phyloP scores from a whole-genome alignment of 2,797 vertebrate species.

The Pseudochirops corinnae region DNA sequence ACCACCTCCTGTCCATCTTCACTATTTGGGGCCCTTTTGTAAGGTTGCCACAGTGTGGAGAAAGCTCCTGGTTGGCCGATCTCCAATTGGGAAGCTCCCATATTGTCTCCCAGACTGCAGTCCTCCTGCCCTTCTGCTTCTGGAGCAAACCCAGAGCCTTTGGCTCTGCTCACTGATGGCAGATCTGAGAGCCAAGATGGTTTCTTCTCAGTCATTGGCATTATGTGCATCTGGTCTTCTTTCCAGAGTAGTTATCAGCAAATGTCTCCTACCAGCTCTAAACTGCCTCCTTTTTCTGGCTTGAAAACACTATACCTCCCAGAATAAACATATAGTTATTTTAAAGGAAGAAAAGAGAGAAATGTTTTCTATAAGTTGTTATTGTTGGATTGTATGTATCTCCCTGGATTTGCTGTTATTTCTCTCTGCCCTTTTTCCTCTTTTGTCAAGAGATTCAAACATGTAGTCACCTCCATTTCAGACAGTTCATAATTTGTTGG shows the following conservation, averaged over 20 bases:
- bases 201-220: background rate
- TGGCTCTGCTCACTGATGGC: background rate
- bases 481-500: background rate
- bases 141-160: conserved; percentile 5
- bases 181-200: background rate
- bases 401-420: background rate
- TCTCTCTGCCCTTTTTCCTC: background rate
- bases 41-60: background rate
- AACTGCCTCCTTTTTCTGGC: background rate
- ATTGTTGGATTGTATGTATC: background rate
- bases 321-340: background rate
- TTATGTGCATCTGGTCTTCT: background rate
- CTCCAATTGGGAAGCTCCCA: background rate
- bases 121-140: background rate
- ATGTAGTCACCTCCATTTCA: background rate
- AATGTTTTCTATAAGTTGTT: background rate
- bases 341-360: background rate
- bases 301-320: background rate
- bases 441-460: background rate
- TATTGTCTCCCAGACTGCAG: background rate
- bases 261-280: background rate
- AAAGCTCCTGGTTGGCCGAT: background rate
- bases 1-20: background rate
- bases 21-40: background rate
- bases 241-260: background rate